A percentile compares a stretch with the other conserved stretches of the same genome.
phyloP scores from a whole-genome alignment of 2,888 invertebrate species.

The Thymelicus lineola region DNA sequence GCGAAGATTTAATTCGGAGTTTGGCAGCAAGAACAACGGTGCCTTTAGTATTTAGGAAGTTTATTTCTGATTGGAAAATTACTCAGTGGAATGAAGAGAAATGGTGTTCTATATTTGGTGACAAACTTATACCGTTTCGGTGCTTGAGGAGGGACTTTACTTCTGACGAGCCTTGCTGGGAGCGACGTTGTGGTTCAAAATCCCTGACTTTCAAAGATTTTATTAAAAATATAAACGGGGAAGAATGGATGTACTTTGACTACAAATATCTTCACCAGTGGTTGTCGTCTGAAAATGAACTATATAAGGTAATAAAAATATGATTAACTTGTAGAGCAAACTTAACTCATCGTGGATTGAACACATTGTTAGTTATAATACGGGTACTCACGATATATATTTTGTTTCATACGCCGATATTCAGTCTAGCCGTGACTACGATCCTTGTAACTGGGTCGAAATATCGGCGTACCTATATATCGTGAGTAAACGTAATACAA shows the following conservation, averaged over 20 bases:
- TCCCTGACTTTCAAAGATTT: slow-evolving; percentile 88
- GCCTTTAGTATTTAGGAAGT: slow-evolving; percentile 83
- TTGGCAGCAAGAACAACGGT: slow-evolving; percentile 56
- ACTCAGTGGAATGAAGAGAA: slow-evolving; percentile 86
- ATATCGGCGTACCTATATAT: too few relatives aligned
- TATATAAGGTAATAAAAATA: slow-evolving; percentile 80
- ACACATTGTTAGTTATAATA: too few relatives aligned
- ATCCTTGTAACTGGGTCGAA: too few relatives aligned
- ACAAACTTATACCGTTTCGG: slow-evolving; percentile 85
- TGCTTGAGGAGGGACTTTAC: slow-evolving; percentile 67
- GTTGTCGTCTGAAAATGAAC: slow-evolving; percentile 84
- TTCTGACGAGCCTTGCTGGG: slow-evolving; percentile 90
- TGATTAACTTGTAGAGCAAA: too few relatives aligned
- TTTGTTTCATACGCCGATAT: too few relatives aligned
- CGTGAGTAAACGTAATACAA: too few relatives aligned
- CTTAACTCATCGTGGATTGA: too few relatives aligned
- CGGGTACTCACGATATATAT: too few relatives aligned
- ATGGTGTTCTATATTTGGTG: slow-evolving; percentile 85
- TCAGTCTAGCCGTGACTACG: too few relatives aligned
- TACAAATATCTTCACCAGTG: slow-evolving; percentile 92
- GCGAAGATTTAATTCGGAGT: slow-evolving; percentile 59
- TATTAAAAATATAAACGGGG: slow-evolving; percentile 64
- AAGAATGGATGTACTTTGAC: slow-evolving; percentile 93
- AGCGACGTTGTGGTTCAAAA: slow-evolving; percentile 87
- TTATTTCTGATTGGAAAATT: slow-evolving; percentile 84